Conservation (phyloP, 2,888 invertebrate species). For the Drosophila barbarae region DNA sequence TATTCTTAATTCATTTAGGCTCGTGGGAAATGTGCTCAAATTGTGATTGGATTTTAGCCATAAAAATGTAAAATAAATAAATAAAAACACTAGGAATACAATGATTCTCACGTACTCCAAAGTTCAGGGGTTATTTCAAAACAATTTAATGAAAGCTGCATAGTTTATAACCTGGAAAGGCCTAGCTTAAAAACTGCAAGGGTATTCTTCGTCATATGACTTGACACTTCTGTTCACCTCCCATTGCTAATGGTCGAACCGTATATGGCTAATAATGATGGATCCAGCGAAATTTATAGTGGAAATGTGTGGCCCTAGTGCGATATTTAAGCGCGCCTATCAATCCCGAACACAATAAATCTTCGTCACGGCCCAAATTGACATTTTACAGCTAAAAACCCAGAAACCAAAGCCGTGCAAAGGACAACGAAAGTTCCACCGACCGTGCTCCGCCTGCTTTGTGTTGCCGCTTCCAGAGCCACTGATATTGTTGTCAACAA, state of each 20-base stretch:
- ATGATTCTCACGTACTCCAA: no score
- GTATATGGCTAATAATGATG: conserved; percentile 1
- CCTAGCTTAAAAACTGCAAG: not conserved
- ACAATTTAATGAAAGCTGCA: not conserved
- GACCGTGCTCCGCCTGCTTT: conserved; percentile 29
- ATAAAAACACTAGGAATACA: not conserved
- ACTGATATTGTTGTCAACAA: conserved; percentile 71
- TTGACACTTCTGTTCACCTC: not conserved
- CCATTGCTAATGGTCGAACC: not conserved
- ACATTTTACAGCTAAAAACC: conserved; percentile 68
- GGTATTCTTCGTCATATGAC: not conserved
- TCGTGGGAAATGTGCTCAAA: conserved; percentile 3
- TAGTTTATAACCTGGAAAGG: not conserved
- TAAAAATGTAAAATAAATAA: not conserved
- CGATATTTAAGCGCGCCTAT: conserved; percentile 60
- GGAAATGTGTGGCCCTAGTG: conserved; percentile 20
- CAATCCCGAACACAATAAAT: conserved; percentile 64
- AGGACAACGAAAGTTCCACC: conserved; percentile 59
- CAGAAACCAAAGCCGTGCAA: conserved; percentile 47
- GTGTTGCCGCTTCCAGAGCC: conserved; percentile 46
- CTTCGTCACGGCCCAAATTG: conserved; percentile 70
- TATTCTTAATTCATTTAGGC: not conserved
- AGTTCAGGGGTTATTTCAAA: not conserved
- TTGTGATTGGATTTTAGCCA: conserved; percentile 9
- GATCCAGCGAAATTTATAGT: conserved; percentile 22